A percentile compares a stretch with the other conserved stretches of the same genome.
Conservation (phyloP, 2,888 invertebrate genomes). For the Tipula vernalis region DNA sequence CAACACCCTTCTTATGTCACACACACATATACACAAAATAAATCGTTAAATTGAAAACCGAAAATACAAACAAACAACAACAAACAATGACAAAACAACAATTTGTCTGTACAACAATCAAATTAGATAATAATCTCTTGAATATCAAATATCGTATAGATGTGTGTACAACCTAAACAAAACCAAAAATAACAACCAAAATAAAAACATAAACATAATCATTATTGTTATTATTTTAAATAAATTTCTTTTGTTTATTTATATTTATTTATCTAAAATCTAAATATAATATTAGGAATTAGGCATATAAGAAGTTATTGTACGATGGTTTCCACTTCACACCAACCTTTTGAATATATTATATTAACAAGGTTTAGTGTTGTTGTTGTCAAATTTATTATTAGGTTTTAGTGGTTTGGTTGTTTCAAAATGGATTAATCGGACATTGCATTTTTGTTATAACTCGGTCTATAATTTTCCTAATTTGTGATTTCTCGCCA, state of each 20-base stretch:
- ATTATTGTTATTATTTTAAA: not conserved
- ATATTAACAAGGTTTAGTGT: not conserved
- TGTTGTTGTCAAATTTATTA: not conserved
- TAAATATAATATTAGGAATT: not conserved
- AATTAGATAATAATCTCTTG: not conserved
- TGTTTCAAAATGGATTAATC: not conserved
- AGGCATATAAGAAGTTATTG: not conserved
- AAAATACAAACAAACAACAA: not conserved
- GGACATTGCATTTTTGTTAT: not conserved
- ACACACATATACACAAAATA: not conserved
- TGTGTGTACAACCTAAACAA: not conserved
- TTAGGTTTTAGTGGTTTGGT: not conserved
- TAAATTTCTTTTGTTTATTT: not conserved
- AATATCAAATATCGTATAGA: not conserved
- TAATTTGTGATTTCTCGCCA: too few relatives aligned
- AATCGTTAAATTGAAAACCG: not conserved
- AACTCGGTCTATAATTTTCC: too few relatives aligned
- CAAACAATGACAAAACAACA: not conserved
- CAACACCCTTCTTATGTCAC: not conserved
- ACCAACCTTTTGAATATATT: not conserved
- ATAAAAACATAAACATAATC: not conserved
- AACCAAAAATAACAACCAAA: not conserved
- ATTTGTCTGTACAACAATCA: not conserved
- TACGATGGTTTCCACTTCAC: not conserved
- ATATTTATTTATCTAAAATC: not conserved